phyloP scores from a whole-genome alignment of 2,113 vertebrate genomes.

The Saccopteryx bilineata region DNA sequence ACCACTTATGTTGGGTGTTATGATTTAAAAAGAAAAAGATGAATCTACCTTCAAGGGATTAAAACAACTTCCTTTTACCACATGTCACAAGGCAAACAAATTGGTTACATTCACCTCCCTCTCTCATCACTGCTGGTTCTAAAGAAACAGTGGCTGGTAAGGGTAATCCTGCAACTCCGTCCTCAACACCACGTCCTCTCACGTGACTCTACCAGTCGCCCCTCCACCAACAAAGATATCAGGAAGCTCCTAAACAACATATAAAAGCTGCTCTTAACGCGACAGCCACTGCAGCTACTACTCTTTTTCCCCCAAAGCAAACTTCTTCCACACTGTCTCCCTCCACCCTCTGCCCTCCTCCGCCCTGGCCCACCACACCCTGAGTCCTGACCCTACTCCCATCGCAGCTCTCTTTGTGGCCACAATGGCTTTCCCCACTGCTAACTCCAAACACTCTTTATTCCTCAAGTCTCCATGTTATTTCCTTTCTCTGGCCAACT shows the following conservation, averaged over 20 bases:
- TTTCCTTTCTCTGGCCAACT: conserved; percentile 8
- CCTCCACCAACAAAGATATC: not conserved
- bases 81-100: not conserved
- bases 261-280: not conserved
- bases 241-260: not conserved
- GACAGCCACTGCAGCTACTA: not conserved
- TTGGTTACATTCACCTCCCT: not conserved
- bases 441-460: not conserved
- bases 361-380: not conserved
- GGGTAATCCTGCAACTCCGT: not conserved
- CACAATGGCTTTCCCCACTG: not conserved
- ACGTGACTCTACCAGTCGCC: not conserved
- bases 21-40: not conserved
- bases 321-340: not conserved
- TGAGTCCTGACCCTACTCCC: not conserved
- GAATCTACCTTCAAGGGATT: not conserved
- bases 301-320: not conserved
- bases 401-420: not conserved
- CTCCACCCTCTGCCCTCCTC: not conserved
- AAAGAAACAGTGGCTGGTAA: not conserved
- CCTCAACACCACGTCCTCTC: not conserved
- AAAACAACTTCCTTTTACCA: not conserved
- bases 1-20: not conserved
- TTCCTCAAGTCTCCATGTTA: not conserved
- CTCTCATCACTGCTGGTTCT: not conserved